These are phyloP conservation scores for Trichoplusia ni DNA, from an alignment of 1,140 invertebrate genomes.

Conservation along the genomic window DNA sequence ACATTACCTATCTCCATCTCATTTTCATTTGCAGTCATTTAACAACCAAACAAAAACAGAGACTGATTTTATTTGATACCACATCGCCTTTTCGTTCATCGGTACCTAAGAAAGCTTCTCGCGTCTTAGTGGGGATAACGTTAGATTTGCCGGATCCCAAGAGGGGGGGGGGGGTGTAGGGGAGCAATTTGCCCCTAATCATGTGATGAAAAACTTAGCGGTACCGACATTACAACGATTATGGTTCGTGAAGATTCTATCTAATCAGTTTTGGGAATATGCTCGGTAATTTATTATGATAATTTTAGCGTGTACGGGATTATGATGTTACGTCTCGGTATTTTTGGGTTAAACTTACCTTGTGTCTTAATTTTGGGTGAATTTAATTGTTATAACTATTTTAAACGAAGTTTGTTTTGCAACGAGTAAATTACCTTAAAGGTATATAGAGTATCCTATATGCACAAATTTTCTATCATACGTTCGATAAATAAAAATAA, in stretches of 20 bases:
- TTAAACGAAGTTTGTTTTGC: no score
- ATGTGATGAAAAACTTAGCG: constrained; percentile 72
- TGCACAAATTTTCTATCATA: no score
- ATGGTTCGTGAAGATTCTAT: neutral
- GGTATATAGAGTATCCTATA: no score
- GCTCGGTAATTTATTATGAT: constrained; percentile 20
- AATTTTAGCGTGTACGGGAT: constrained; percentile 30
- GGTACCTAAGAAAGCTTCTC: constrained; percentile 48
- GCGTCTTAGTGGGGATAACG: constrained; percentile 55
- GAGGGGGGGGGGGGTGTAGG: constrained; percentile 9
- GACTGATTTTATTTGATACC: constrained; percentile 25
- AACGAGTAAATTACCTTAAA: no score
- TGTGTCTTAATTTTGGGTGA: no score
- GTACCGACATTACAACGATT: no score
- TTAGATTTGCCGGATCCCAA: constrained; percentile 61
- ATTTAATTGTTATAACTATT: no score
- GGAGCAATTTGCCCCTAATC: constrained; percentile 65
- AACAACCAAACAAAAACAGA: no score
- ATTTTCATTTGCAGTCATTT: no score
- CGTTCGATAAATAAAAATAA: no score
- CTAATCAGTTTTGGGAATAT: constrained; percentile 35
- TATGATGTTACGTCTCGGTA: neutral
- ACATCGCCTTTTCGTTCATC: constrained; percentile 12
- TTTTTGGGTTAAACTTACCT: neutral
- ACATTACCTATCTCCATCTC: no score